Percentiles rank a stretch among this genome's conserved stretches.
These are phyloP conservation scores for Cydia strobilella DNA, from an alignment of 1,140 invertebrate genomes.

Conservation along the genomic window DNA sequence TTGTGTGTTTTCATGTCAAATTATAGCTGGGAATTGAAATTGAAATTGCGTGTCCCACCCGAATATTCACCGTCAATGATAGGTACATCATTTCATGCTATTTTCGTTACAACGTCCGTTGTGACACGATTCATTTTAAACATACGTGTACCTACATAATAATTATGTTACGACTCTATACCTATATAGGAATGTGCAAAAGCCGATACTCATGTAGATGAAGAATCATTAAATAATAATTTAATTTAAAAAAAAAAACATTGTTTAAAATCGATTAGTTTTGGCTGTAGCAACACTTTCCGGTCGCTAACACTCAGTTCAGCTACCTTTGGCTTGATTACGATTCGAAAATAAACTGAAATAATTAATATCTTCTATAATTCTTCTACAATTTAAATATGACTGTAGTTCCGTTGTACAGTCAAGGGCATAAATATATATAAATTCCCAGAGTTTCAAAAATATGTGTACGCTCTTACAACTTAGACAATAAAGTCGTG, in stretches of 20 bases:
- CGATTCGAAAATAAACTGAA: background rate
- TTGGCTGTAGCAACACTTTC: background rate
- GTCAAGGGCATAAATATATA: no score
- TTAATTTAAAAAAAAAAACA: constrained; percentile 8
- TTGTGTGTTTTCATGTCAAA: no score
- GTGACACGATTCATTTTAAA: background rate
- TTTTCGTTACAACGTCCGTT: background rate
- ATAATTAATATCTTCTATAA: background rate
- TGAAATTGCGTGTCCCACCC: no score
- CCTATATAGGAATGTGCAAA: background rate
- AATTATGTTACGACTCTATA: background rate
- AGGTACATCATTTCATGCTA: no score
- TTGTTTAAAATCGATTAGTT: constrained; percentile 11
- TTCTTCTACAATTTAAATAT: no score
- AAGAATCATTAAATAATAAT: constrained; percentile 3
- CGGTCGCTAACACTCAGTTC: background rate
- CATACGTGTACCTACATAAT: constrained; percentile 10
- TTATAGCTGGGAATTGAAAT: no score
- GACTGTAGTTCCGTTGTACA: no score
- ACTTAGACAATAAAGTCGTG: no score
- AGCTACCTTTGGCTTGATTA: background rate
- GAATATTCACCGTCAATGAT: no score
- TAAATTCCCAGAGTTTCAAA: no score
- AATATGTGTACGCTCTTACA: no score
- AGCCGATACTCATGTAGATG: background rate